Conservation (phyloP, 1,140 invertebrate species). For the Heliconius hermathena region DNA sequence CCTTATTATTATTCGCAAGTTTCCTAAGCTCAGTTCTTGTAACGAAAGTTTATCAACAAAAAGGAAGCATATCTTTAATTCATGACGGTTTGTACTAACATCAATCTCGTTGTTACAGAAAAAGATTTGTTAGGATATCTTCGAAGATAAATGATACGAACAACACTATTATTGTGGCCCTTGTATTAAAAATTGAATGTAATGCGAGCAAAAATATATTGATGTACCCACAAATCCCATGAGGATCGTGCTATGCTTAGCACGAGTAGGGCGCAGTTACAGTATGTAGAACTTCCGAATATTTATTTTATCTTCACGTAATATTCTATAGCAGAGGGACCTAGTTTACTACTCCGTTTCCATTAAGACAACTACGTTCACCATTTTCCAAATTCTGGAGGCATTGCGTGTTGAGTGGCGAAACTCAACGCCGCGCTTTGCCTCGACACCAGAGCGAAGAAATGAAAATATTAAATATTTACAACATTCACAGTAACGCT, state of each 20-base stretch:
- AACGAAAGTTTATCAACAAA: not conserved
- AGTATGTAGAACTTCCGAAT: too few relatives aligned
- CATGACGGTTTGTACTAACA: not conserved
- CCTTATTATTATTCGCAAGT: not conserved
- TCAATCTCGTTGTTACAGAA: constrained; percentile 29
- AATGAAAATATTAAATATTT: too few relatives aligned
- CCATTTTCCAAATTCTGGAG: too few relatives aligned
- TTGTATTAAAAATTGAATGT: constrained; percentile 60
- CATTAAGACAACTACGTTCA: too few relatives aligned
- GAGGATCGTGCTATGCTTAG: constrained; percentile 20
- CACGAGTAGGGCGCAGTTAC: not conserved
- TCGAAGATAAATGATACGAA: constrained; percentile 53
- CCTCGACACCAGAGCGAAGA: too few relatives aligned
- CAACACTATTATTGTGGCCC: constrained; percentile 50
- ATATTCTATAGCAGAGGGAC: too few relatives aligned
- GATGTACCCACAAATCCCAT: constrained; percentile 44
- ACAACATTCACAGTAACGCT: too few relatives aligned
- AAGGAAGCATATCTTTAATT: constrained; percentile 10
- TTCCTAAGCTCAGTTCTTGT: not conserved
- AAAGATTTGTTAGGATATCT: constrained; percentile 58
- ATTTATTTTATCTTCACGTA: too few relatives aligned
- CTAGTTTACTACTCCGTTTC: too few relatives aligned
- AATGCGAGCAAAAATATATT: constrained; percentile 49
- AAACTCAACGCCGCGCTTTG: too few relatives aligned
- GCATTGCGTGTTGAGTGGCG: too few relatives aligned